Evolutionary conservation across 1,140 invertebrate species (phyloP), one percentile per base, ranked within the genome.

Genomic region (Drosophila triauraria): DNA sequence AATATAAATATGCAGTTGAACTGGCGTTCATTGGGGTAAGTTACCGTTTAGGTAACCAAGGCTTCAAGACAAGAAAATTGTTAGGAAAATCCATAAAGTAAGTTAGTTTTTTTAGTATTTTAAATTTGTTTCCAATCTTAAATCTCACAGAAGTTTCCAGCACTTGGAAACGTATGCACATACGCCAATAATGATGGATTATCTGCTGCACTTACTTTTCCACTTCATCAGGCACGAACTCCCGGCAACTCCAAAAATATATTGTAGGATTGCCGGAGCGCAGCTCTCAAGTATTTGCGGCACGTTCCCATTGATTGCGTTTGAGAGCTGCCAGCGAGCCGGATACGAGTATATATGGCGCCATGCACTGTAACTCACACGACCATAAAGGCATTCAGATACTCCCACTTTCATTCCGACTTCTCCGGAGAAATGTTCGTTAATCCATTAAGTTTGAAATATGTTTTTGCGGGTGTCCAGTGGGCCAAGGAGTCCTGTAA

Each of bases 391-490:
- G 54, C 72, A 54, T 58, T 48, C 75, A 60, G 67, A 47, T 35
- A 25, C 43, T n/a, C 25, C 48, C 35, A 30, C 27, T 13, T 15
- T 20, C 32, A 13, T 13, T 57, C 27, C 54, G 17, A 43, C 25
- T 23, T 7, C 35, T 40, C n/a, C 32, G 15, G 25, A 50, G 25
- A 50, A 64, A n/a, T 35, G 61, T 67, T 67, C 57, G 77, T 71
- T 85, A 86, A 86, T 86, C 78, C 82, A 86, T 86, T 86, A 82
- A 86, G 79, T 86, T 79, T 86, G 82, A 86, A 75, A 86, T 86
- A 86, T 86, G 78, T 56, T 85, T 51, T 60, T 54, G 53, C 40
- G 65, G 65, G 54, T 75, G 58, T 50, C 44, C 62, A 12, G 12
- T 32, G 35, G 27, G 62, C 10, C 40, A 53, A 15, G 27, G 30